These are phyloP conservation scores for Coptodon rendalli DNA, from an alignment of 2,113 vertebrate species.

Conservation along the genomic window DNA sequence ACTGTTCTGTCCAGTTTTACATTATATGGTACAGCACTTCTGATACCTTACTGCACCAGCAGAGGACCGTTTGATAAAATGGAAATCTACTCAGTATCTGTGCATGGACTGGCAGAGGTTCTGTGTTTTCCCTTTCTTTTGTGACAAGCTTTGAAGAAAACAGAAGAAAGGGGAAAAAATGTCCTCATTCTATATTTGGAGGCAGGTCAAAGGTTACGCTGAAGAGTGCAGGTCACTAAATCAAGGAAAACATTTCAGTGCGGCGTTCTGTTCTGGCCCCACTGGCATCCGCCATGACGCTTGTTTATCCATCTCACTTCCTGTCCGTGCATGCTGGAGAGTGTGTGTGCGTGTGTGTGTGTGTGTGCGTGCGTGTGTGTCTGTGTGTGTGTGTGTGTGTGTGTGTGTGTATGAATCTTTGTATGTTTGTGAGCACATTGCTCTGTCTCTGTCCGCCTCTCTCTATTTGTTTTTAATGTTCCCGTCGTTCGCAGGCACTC, in stretches of 20 bases:
- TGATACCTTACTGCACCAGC: background rate
- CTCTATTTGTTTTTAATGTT: background rate
- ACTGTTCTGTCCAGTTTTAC: background rate
- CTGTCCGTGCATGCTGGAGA: conserved; percentile 5
- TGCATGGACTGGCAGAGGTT: background rate
- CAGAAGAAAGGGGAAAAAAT: background rate
- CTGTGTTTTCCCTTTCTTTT: background rate
- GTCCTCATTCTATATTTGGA: conserved; percentile 20
- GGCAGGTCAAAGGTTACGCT: conserved; percentile 17
- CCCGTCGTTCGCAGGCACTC: background rate
- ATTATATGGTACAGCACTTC: background rate
- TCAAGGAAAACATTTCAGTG: conserved; percentile 26
- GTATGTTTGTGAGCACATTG: conserved; percentile 1
- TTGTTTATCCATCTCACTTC: conserved; percentile 50
- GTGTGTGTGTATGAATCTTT: background rate
- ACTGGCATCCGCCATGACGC: conserved; percentile 36
- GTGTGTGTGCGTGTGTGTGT: background rate
- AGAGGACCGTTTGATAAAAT: background rate
- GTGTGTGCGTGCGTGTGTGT: background rate
- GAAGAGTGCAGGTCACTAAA: conserved; percentile 14
- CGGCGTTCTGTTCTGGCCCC: conserved; percentile 4
- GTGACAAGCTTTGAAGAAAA: background rate
- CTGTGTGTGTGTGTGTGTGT: background rate
- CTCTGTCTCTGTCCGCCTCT: background rate
- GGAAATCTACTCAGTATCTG: background rate